phyloP scores from a whole-genome alignment of 1,140 invertebrate genomes.

The Batillaria attramentaria region DNA sequence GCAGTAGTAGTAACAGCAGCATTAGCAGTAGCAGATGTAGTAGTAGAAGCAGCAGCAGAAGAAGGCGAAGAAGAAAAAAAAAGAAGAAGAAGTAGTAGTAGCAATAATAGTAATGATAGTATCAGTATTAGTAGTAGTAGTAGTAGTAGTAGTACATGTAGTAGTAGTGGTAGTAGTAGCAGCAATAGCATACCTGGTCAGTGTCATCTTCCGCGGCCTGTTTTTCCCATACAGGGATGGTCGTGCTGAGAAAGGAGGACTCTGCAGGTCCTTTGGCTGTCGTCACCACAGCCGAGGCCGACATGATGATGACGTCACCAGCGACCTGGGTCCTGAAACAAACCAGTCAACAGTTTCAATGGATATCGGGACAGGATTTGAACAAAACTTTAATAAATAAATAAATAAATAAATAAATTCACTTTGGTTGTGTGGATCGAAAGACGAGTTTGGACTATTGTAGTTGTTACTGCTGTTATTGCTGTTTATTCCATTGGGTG shows the following conservation, averaged over 20 bases:
- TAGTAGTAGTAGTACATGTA: background rate
- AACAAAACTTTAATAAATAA: background rate
- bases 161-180: background rate
- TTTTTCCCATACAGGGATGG: background rate
- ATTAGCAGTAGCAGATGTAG: too few species aligned
- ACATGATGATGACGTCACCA: background rate
- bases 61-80: background rate
- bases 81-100: background rate
- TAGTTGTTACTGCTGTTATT: too few species aligned
- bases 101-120: background rate
- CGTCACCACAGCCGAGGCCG: background rate
- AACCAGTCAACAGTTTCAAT: background rate
- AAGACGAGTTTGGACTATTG: too few species aligned
- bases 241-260: too few species aligned
- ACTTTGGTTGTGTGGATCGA: too few species aligned
- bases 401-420: background rate
- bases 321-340: background rate
- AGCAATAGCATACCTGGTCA: background rate
- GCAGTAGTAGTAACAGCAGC: background rate
- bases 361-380: background rate
- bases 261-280: background rate
- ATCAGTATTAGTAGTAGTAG: constrained; percentile 1
- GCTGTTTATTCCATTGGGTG: too few species aligned
- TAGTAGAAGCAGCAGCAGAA: background rate
- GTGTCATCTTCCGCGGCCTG: background rate